phyloP scores from a whole-genome alignment of 1,140 invertebrate species.

The Aphidius gifuensis region DNA sequence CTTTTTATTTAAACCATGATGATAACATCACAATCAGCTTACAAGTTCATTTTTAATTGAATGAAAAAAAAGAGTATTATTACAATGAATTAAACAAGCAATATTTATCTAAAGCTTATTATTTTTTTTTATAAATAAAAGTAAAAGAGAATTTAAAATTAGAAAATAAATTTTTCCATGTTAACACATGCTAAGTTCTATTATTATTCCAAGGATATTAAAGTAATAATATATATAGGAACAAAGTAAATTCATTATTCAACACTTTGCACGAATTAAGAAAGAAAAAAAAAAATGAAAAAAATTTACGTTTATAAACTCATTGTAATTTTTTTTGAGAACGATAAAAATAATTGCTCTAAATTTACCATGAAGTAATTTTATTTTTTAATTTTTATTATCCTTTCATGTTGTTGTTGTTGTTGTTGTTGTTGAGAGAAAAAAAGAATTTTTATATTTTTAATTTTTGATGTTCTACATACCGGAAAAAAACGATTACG shows the following conservation, averaged over 20 bases:
- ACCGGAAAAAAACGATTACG: slow-evolving; percentile 23
- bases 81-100: too few relatives aligned
- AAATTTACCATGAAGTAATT: slow-evolving; percentile 26
- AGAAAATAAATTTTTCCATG: too few relatives aligned
- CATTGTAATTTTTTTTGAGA: slow-evolving; percentile 8
- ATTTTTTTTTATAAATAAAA: too few relatives aligned
- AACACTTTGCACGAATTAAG: slow-evolving; percentile 11
- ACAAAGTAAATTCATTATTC: slow-evolving; percentile 14
- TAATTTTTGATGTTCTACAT: background rate
- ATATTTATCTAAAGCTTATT: too few relatives aligned
- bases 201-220: too few relatives aligned
- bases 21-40: too few relatives aligned
- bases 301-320: slow-evolving; percentile 18
- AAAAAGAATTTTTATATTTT: background rate
- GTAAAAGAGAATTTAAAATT: too few relatives aligned
- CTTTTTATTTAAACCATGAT: too few relatives aligned
- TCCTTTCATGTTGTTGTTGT: background rate
- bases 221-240: background rate
- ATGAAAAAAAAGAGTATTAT: too few relatives aligned
- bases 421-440: too few relatives aligned
- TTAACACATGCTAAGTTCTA: too few relatives aligned
- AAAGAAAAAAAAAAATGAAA: background rate
- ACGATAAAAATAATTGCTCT: slow-evolving; percentile 22
- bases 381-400: slow-evolving; percentile 7
- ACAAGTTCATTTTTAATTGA: too few relatives aligned